phyloP scores from a whole-genome alignment of 1,140 invertebrate species.

The Metopolophium dirhodum region DNA sequence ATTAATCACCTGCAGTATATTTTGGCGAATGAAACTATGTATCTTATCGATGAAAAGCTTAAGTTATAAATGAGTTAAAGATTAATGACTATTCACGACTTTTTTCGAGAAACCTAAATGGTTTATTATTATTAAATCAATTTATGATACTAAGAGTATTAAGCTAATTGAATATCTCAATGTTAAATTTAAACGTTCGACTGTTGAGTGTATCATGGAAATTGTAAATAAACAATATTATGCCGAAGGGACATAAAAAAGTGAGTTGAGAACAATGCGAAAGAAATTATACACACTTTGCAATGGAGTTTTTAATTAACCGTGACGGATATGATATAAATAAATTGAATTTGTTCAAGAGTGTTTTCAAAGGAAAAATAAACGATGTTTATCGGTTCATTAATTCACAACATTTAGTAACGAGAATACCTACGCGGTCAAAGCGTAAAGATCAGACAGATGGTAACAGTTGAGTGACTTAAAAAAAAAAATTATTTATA shows the following conservation, averaged over 20 bases:
- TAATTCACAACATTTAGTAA: neutral
- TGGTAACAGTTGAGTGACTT: neutral
- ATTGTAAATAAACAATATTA: neutral
- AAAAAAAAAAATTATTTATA: neutral
- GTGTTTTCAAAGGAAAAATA: constrained; percentile 10
- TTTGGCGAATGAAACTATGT: neutral
- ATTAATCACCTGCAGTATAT: neutral
- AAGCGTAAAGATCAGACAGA: neutral
- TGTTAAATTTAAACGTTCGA: neutral
- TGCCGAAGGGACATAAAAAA: neutral
- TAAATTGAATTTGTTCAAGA: constrained; percentile 4
- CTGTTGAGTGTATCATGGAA: neutral
- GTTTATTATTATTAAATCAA: neutral
- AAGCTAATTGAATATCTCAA: neutral
- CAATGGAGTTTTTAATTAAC: neutral
- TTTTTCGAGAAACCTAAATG: neutral
- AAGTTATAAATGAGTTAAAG: neutral
- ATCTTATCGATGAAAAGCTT: neutral
- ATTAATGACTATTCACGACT: neutral
- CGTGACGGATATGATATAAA: neutral
- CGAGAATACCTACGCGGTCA: neutral
- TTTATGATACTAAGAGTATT: neutral
- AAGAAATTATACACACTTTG: neutral
- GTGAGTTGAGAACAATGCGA: neutral
- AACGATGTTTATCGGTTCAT: neutral